A percentile compares a stretch with the other conserved stretches of the same genome.
These are phyloP conservation scores for Epinotia bilunana DNA, from an alignment of 2,888 invertebrate species.

Conservation along the genomic window DNA sequence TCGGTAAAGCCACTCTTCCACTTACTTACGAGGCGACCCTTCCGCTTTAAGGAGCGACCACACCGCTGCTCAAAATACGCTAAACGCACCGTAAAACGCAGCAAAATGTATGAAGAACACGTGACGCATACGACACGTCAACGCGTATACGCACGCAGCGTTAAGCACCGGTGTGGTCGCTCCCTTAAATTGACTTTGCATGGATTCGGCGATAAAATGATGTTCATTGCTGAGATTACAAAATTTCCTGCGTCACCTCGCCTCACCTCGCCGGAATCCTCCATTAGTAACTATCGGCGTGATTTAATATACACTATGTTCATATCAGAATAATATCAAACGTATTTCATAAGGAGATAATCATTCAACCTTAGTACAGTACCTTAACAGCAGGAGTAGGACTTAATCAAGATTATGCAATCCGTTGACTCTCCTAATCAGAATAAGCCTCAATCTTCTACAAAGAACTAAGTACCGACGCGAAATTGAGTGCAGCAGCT, in stretches of 20 bases:
- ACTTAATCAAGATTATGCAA: not conserved
- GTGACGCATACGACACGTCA: no score
- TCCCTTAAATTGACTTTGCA: not conserved
- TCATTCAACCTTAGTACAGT: not conserved
- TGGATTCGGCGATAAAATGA: not conserved
- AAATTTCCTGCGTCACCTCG: not conserved
- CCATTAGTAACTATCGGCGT: not conserved
- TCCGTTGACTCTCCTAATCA: slow-evolving; percentile 7
- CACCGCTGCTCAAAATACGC: no score
- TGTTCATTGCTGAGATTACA: no score
- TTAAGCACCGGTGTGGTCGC: no score
- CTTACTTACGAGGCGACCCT: not conserved
- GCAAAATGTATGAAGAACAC: no score
- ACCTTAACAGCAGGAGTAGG: no score
- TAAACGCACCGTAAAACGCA: no score
- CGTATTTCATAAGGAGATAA: not conserved
- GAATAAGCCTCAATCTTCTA: slow-evolving; percentile 14
- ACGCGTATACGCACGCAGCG: no score
- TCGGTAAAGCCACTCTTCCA: not conserved
- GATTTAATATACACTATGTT: no score
- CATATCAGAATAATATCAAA: no score
- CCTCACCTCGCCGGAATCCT: not conserved
- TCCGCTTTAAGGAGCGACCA: no score
- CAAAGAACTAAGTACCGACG: slow-evolving; percentile 16
- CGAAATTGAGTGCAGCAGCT: slow-evolving; percentile 35